A percentile compares a stretch with the other conserved stretches of the same genome.
Conservation (phyloP, 2,888 invertebrate species). For the Torymus texanus region DNA sequence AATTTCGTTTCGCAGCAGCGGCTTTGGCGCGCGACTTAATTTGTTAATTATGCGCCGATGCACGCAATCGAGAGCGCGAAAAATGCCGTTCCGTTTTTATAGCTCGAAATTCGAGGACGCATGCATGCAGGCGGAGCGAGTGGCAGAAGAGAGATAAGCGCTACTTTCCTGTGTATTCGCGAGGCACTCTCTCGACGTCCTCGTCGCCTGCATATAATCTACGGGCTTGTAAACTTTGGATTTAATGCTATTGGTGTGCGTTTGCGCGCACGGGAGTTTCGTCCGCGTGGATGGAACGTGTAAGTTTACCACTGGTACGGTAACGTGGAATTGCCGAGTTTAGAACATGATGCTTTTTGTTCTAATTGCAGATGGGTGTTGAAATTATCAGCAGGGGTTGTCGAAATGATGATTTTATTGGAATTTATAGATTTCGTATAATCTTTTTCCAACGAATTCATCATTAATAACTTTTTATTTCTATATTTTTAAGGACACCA, state of each 20-base stretch:
- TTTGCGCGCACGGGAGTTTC: not conserved
- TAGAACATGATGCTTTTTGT: not conserved
- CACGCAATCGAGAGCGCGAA: not conserved
- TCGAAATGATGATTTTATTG: no score
- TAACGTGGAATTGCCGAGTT: slow-evolving; percentile 17
- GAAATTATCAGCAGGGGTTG: no score
- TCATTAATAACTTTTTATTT: not conserved
- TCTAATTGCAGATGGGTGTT: no score
- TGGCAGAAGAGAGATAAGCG: slow-evolving; percentile 22
- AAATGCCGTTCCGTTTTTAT: not conserved
- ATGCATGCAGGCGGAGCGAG: no score
- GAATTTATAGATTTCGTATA: no score
- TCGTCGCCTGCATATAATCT: slow-evolving; percentile 35
- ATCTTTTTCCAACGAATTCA: no score
- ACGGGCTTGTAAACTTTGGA: slow-evolving; percentile 43
- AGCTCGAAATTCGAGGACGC: no score
- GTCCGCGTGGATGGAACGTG: not conserved
- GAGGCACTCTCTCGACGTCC: slow-evolving; percentile 25
- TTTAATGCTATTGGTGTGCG: slow-evolving; percentile 17
- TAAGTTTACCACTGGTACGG: not conserved
- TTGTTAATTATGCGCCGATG: slow-evolving; percentile 28
- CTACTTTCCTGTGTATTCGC: slow-evolving; percentile 14
- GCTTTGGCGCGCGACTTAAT: not conserved
- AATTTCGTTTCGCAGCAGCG: slow-evolving; percentile 6
- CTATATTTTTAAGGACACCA: not conserved